phyloP scores from a whole-genome alignment of 2,113 vertebrate genomes.

The Malurus cyaneus region DNA sequence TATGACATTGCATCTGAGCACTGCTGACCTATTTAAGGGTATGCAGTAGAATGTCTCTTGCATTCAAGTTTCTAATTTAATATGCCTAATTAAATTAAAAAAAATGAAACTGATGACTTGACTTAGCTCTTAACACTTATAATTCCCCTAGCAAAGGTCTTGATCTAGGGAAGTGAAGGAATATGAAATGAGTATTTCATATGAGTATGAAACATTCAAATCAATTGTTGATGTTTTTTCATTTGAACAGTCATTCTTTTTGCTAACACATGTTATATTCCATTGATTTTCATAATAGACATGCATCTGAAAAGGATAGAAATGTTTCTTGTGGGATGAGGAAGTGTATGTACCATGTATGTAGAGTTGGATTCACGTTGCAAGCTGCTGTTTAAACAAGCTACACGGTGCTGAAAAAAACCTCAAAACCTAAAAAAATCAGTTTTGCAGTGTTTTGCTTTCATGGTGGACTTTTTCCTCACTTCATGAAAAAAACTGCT shows the following conservation, averaged over 20 bases:
- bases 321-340: not conserved
- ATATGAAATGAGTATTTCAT: not conserved
- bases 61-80: not conserved
- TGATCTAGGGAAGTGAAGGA: not conserved
- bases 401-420: not conserved
- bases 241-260: not conserved
- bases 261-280: not conserved
- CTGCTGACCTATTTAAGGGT: not conserved
- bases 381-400: not conserved
- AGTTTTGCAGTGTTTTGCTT: not conserved
- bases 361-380: not conserved
- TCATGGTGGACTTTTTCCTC: not conserved
- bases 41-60: not conserved
- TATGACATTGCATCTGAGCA: not conserved
- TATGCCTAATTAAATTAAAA: not conserved
- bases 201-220: not conserved
- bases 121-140: not conserved
- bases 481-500: not conserved
- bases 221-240: not conserved
- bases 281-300: not conserved
- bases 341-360: not conserved
- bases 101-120: not conserved
- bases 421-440: fast-evolving
- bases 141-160: not conserved
- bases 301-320: not conserved